Base-by-base conservation (phyloP, 1,140 invertebrate species). In the Spodoptera litura region DNA sequence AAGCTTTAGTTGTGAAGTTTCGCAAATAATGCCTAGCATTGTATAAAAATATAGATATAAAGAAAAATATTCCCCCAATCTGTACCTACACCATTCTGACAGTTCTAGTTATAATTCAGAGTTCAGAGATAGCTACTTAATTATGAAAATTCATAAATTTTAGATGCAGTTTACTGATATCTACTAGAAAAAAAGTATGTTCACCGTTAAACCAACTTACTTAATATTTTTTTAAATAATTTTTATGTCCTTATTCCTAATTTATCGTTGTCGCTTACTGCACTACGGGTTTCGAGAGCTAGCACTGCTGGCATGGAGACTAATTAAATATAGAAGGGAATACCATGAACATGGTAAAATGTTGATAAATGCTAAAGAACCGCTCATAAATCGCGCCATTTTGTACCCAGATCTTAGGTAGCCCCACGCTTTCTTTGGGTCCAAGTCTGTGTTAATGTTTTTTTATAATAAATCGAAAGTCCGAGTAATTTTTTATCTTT, bases 391-490 rank as follows among this genome's bases (percentile, higher is more conserved):
- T 38, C 68, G 68, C 52, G n/a, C 68, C 52, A 31, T 35, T 20
- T 49, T 49, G 35, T 73, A 73, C 56, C 49, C 51, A 35, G 27
- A 25, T 61, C 38, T 51, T 52, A 52, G 49, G 38, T 74, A 77
- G 53, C 61, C 72, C 78, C 78, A 80, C 56, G 55, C 55, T 51
- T 76, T 61, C 38, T 61, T 80, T 70, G 81, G 81, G 81, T 80
- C 81, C 81, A 83, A 83, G n/a, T 78, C 38, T 74, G 71, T 74
- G n/a, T 59, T 78, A 73, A 55, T 56, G 79, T 31, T 70, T 80
- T 82, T 38, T 11, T 80, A 68, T 44, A 81, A 81, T 81, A 80
- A 78, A 74, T 25, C 44, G 38, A 20, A 53, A 38, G 25, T 51
- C 25, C 64, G 20, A 68, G 5, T 20, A 74, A 20, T 6, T 6